Evolutionary conservation across 1,140 invertebrate genomes (phyloP).

Genomic region (Sycophaga agraensis): DNA sequence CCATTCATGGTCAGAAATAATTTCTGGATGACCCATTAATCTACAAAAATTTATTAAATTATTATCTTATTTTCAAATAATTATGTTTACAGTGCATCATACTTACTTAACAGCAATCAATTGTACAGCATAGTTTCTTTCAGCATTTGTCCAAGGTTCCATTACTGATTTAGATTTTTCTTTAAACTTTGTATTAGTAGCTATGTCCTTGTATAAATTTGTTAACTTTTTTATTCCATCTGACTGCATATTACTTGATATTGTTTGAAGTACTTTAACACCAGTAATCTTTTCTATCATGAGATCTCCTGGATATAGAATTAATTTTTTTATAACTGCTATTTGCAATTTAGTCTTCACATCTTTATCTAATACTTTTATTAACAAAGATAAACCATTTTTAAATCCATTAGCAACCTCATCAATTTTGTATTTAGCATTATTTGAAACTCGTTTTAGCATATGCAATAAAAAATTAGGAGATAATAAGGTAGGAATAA

Average conservation of each 20-base stretch:
- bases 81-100: neutral
- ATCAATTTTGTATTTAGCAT: conserved; percentile 54
- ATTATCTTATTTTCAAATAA: conserved; percentile 17
- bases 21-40: conserved; percentile 64
- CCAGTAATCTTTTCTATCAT: conserved; percentile 72
- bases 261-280: conserved; percentile 63
- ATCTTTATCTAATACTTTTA: conserved; percentile 56
- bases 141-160: conserved; percentile 66
- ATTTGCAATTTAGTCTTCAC: conserved; percentile 59
- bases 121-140: conserved; percentile 67
- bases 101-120: conserved; percentile 52
- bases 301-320: conserved; percentile 67
- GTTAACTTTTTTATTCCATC: conserved; percentile 66
- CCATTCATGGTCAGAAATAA: conserved; percentile 65
- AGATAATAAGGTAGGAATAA: conserved; percentile 58
- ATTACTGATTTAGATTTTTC: conserved; percentile 49
- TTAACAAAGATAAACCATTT: conserved; percentile 60
- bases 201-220: conserved; percentile 62
- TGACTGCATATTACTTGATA: conserved; percentile 62
- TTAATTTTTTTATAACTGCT: conserved; percentile 63
- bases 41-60: conserved; percentile 41
- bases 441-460: conserved; percentile 56
- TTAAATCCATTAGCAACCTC: conserved; percentile 50
- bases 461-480: conserved; percentile 61
- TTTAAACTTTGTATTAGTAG: conserved; percentile 56